A percentile compares a stretch with the other conserved stretches of the same genome.
phyloP scores from a whole-genome alignment of 2,888 invertebrate genomes.

The Caradrina kadenii region DNA sequence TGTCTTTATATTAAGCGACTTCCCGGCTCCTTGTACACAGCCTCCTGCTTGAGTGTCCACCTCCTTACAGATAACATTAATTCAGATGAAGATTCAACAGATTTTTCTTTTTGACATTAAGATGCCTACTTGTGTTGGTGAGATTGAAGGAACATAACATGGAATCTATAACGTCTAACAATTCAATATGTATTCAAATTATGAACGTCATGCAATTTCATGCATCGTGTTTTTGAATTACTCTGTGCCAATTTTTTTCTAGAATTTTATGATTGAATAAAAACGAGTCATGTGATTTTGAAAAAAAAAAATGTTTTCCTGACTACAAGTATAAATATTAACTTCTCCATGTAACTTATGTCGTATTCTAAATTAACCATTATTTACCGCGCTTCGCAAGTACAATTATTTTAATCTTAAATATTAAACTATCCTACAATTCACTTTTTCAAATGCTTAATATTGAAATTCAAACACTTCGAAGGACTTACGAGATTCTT shows the following conservation, averaged over 20 bases:
- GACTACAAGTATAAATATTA: not conserved
- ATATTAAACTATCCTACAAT: not conserved
- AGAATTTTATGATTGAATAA: slow-evolving; percentile 26
- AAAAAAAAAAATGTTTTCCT: not conserved
- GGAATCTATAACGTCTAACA: not conserved
- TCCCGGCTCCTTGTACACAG: no score
- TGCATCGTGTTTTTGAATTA: slow-evolving; percentile 33
- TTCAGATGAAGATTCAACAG: not conserved
- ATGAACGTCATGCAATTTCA: slow-evolving; percentile 36
- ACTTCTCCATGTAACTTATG: slow-evolving; percentile 1
- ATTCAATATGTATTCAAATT: not conserved
- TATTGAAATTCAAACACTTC: not conserved
- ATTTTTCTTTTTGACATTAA: no score
- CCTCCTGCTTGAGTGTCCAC: no score
- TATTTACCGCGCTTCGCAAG: not conserved
- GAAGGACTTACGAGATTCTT: not conserved
- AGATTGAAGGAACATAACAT: not conserved
- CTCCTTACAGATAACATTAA: no score
- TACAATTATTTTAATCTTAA: no score
- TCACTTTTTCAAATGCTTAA: not conserved
- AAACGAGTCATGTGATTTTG: slow-evolving; percentile 8
- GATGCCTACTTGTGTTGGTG: not conserved
- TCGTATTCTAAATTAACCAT: not conserved
- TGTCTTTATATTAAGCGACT: no score
- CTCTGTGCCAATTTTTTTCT: not conserved